Evolutionary conservation across 2,113 vertebrate species (phyloP).

Genomic region (Carassius gibelio): DNA sequence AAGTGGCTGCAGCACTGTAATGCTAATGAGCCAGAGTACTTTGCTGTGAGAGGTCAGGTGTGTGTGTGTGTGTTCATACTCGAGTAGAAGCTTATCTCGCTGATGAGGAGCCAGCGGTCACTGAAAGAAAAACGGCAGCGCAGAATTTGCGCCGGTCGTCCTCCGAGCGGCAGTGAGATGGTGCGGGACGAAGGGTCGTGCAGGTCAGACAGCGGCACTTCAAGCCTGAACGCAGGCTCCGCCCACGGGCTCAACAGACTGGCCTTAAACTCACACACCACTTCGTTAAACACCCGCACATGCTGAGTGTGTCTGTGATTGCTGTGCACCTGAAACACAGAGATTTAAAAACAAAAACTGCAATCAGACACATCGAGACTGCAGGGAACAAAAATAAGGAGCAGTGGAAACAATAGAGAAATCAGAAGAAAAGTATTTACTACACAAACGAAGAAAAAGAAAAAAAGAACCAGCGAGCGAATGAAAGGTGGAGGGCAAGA

Average conservation of each 20-base stretch:
- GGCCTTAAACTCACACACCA: constrained; percentile 84
- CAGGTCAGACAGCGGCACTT: constrained; percentile 76
- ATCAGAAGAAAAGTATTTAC: constrained; percentile 23
- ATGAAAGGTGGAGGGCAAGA: constrained; percentile 17
- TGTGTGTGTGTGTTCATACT: constrained; percentile 70
- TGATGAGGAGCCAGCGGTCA: constrained; percentile 90
- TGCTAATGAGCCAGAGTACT: not conserved
- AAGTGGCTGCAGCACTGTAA: not conserved
- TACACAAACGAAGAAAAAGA: not conserved
- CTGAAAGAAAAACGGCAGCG: constrained; percentile 88
- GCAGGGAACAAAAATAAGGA: not conserved
- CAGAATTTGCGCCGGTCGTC: constrained; percentile 79
- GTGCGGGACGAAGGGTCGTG: constrained; percentile 84
- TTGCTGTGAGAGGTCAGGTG: not conserved
- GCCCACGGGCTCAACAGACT: constrained; percentile 83
- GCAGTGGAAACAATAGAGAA: constrained; percentile 12
- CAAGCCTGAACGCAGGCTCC: constrained; percentile 67
- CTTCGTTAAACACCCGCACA: constrained; percentile 84
- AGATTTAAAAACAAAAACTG: not conserved
- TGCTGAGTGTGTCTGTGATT: constrained; percentile 89
- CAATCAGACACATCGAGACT: not conserved
- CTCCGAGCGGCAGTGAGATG: constrained; percentile 78
- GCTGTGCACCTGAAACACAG: constrained; percentile 82
- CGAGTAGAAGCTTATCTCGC: constrained; percentile 87
- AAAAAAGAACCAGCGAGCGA: constrained; percentile 20